These are phyloP conservation scores for Solea solea DNA, from an alignment of 2,113 vertebrate genomes.

Conservation along the genomic window DNA sequence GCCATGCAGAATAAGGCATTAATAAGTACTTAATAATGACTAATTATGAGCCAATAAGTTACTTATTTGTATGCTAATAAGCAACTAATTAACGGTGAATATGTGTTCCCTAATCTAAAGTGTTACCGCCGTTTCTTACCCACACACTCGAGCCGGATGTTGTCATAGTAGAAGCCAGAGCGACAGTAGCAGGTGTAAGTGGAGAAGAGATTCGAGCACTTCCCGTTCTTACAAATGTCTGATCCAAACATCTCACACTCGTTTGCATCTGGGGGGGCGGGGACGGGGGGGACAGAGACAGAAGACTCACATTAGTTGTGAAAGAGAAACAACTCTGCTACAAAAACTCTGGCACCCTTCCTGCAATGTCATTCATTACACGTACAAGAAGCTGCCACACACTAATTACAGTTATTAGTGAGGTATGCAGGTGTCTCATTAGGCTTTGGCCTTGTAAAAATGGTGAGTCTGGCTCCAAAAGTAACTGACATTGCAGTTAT, in stretches of 20 bases:
- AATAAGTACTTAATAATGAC: no score
- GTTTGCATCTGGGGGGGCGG: constrained; percentile 79
- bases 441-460: constrained; percentile 31
- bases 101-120: no score
- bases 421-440: constrained; percentile 33
- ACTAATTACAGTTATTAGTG: constrained; percentile 34
- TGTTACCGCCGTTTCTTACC: constrained; percentile 69
- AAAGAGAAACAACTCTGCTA: neutral
- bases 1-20: no score
- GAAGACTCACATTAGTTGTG: neutral
- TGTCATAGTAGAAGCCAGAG: constrained; percentile 81
- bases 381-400: constrained; percentile 26
- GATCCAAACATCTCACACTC: constrained; percentile 83
- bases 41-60: no score
- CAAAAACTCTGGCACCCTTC: constrained; percentile 6
- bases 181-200: constrained; percentile 80
- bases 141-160: constrained; percentile 78
- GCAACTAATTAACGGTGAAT: no score
- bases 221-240: constrained; percentile 83
- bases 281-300: constrained; percentile 36
- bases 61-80: no score
- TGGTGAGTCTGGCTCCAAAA: constrained; percentile 28
- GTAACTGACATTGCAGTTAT: constrained; percentile 9
- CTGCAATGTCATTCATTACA: neutral
- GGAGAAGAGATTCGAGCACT: constrained; percentile 75